Evolutionary conservation across 35 echinoderm and acorn worm genomes (phyloP).

Genomic region (Ophioderma brevispina): DNA sequence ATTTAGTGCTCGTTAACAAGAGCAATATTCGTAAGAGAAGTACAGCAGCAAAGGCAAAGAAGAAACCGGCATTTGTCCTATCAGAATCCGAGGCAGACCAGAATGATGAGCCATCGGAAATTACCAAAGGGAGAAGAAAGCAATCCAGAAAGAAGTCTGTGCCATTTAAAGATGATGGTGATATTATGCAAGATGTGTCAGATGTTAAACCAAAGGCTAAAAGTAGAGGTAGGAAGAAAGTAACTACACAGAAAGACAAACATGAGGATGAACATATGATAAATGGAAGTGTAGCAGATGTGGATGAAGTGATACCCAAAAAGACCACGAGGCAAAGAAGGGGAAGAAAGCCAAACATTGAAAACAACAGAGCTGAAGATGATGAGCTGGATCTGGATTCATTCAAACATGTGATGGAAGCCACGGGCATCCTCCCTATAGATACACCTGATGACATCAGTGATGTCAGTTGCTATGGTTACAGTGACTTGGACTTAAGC

Average conservation of each 20-base stretch:
- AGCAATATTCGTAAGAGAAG: not conserved
- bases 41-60: not conserved
- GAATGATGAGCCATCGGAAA: not conserved
- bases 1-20: not conserved
- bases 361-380: constrained; percentile 21
- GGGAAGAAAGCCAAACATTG: constrained; percentile 14
- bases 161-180: too few species aligned
- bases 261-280: not conserved
- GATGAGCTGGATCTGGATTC: not conserved
- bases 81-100: not conserved
- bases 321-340: not conserved
- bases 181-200: too few species aligned
- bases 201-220: too few species aligned
- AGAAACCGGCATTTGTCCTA: not conserved
- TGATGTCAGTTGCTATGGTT: not conserved
- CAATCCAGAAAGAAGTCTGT: too few species aligned
- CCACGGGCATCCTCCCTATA: not conserved
- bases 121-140: not conserved
- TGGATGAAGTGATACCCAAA: not conserved
- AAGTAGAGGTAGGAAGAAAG: not conserved
- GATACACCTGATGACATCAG: not conserved
- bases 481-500: not conserved
- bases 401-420: not conserved
- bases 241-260: not conserved
- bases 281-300: not conserved